phyloP scores from a whole-genome alignment of 2,113 vertebrate genomes.

The Mastomys natalensis region DNA sequence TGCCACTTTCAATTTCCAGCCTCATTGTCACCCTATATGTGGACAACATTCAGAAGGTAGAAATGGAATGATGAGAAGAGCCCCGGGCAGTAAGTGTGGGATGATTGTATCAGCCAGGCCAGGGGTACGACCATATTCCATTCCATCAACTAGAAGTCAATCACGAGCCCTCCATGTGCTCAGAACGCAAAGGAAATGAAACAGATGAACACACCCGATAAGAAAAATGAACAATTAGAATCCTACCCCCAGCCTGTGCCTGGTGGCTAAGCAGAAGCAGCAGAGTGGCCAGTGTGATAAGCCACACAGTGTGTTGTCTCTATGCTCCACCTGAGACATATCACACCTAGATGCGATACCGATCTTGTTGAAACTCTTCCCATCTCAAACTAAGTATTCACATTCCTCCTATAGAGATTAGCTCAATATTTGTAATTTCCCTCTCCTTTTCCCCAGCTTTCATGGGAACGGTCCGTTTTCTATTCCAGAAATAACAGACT shows the following conservation, averaged over 20 bases:
- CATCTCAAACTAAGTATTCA: conserved; percentile 22
- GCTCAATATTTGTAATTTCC: not conserved
- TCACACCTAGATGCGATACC: not conserved
- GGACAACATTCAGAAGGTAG: not conserved
- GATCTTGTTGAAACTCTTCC: conserved; percentile 10
- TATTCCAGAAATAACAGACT: not conserved
- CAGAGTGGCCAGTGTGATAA: not conserved
- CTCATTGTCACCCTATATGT: accelerated
- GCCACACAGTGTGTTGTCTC: not conserved
- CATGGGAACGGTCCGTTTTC: not conserved
- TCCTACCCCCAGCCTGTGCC: not conserved
- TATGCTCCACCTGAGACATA: conserved; percentile 9
- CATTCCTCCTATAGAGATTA: not conserved
- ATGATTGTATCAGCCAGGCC: not conserved
- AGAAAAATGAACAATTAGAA: not conserved
- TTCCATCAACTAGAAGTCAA: not conserved
- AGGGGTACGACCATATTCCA: not conserved
- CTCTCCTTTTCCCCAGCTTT: not conserved
- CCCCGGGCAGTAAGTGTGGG: accelerated
- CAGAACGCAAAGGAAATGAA: not conserved
- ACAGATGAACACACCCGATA: not conserved
- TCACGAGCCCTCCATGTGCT: not conserved
- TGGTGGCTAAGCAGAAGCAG: conserved; percentile 19
- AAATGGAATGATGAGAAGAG: not conserved
- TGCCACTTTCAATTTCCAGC: not conserved